Base-by-base conservation (phyloP, 2,888 invertebrate species). In the Tupiocoris notatus region DNA sequence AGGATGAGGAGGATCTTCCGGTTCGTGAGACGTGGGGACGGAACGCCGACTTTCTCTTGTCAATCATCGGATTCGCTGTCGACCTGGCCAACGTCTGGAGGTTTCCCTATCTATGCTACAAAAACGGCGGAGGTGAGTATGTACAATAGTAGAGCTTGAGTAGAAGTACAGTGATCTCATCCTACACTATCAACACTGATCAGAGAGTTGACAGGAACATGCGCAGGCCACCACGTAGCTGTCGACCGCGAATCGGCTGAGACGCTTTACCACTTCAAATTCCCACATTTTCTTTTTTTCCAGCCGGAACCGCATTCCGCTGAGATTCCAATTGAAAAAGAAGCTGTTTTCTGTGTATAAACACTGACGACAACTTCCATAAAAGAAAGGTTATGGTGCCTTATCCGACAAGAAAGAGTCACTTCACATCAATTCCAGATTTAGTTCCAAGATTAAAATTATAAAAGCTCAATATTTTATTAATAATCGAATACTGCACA, bases 21-120 rank as follows among this genome's bases (percentile, higher is more conserved):
- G 73, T 62, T 24, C 85, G 93, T 16, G 93, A 93, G 84, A 92
- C 92, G 0, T 93, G 93, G 93, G 89, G 89, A 18, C 91, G 91
- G 7, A 92, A 92, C 70, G 90, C 90, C 0, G 93, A 93, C 84
- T 93, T 93, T 83, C 86, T 93, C 12, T 87, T 93, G 57, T 93
- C 92, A 79, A 93, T 93, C 83, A 93, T 93, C 80, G 93, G 93
- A 1, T 93, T 93, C 81, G 93, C 93, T 0, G 93, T 93, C 54
- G 93, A 93, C 83, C 85, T 94, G 80, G 93, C 93, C 73, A 94
- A 94, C 82, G 92, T 94, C n/a, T 93, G 93, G 93, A 85, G 92
- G 78, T 92, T 92, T 84, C 92, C 92, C 58, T 92, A 91, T 83
- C 87, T 92, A 57, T 92, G 92, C 84, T 92, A 91, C 83, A 89